phyloP scores from a whole-genome alignment of 2,113 vertebrate species.

The Petrocephalus zakoni region DNA sequence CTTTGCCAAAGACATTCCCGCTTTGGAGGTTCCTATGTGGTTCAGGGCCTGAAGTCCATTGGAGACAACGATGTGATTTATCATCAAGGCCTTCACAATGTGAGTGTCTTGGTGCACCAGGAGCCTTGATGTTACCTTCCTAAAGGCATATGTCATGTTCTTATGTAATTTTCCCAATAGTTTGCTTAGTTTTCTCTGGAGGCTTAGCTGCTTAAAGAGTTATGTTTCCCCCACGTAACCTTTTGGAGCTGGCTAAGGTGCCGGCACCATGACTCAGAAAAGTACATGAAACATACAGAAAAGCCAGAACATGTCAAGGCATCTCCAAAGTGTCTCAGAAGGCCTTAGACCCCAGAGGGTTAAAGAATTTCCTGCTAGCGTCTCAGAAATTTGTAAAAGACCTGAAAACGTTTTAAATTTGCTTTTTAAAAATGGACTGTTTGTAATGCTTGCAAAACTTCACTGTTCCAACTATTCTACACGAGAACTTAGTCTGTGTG shows the following conservation, averaged over 20 bases:
- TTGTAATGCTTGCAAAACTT: neutral
- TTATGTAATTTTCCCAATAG: neutral
- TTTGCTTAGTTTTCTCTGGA: neutral
- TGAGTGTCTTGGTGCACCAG: slow-evolving; percentile 48
- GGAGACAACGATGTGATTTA: slow-evolving; percentile 83
- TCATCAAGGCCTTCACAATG: slow-evolving; percentile 84
- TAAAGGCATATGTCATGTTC: neutral
- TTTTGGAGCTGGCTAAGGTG: too few species aligned
- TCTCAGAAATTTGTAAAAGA: neutral
- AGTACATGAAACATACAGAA: too few species aligned
- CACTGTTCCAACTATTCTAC: neutral
- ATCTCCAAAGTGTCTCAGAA: too few species aligned
- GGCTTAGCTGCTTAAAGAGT: neutral
- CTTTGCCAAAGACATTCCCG: slow-evolving; percentile 73
- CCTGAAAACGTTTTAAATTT: neutral
- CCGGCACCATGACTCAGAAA: too few species aligned
- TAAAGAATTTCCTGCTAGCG: neutral
- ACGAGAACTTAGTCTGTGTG: neutral
- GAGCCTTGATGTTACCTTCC: neutral
- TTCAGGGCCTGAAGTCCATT: slow-evolving; percentile 84
- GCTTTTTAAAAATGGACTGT: neutral
- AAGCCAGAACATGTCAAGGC: too few species aligned
- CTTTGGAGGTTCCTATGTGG: slow-evolving; percentile 84
- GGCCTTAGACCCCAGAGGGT: too few species aligned
- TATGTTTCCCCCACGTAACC: neutral